phyloP scores from a whole-genome alignment of 2,797 vertebrate genomes.

The Molossus alvarezi region DNA sequence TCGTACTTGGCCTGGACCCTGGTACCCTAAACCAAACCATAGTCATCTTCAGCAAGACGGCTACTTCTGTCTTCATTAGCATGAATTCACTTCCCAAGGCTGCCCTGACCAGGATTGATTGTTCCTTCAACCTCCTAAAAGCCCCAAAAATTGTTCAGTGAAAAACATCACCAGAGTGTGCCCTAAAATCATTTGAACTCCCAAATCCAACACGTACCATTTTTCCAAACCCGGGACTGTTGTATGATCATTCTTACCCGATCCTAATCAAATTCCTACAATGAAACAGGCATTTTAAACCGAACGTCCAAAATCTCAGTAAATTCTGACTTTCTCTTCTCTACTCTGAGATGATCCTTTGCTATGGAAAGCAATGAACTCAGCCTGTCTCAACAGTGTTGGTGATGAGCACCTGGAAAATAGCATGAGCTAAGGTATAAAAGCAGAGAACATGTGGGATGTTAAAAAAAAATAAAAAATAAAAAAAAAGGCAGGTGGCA shows the following conservation, averaged over 20 bases:
- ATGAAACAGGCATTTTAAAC: neutral
- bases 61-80: neutral
- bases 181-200: neutral
- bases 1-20: fast-evolving
- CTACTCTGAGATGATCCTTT: neutral
- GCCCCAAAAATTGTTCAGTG: neutral
- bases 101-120: neutral
- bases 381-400: neutral
- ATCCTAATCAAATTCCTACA: neutral
- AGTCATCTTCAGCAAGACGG: neutral
- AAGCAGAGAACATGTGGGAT: neutral
- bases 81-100: neutral
- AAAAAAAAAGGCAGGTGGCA: neutral
- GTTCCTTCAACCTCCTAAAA: neutral
- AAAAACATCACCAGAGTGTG: neutral
- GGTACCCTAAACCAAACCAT: neutral
- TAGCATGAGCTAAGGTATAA: neutral
- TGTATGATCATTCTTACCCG: neutral
- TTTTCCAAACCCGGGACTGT: neutral
- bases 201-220: neutral
- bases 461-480: neutral
- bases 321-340: neutral
- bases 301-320: neutral
- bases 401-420: neutral
- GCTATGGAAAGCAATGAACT: neutral